phyloP scores from a whole-genome alignment of 2,888 invertebrate genomes.

The Melinaea menophilus region DNA sequence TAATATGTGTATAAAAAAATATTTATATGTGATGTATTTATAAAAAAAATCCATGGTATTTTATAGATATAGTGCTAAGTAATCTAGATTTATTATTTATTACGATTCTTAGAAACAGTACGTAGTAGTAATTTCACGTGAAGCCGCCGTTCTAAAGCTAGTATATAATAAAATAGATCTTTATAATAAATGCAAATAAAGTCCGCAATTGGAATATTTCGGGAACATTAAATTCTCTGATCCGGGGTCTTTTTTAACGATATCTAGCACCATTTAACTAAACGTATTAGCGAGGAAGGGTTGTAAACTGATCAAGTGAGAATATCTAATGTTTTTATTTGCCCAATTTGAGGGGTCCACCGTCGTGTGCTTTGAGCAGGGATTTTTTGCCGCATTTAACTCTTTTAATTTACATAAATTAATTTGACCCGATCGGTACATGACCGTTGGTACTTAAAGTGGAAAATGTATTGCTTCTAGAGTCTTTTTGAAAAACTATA shows the following conservation, averaged over 20 bases:
- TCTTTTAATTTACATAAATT: constrained; percentile 11
- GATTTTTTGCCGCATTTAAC: constrained; percentile 20
- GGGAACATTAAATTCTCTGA: constrained; percentile 42
- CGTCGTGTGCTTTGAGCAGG: constrained; percentile 28
- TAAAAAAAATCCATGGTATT: too few species aligned
- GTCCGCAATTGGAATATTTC: neutral
- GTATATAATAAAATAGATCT: neutral
- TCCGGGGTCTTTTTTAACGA: constrained; percentile 54
- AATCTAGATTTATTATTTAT: too few species aligned
- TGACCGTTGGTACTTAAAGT: too few species aligned
- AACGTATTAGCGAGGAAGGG: constrained; percentile 62
- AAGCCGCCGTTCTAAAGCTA: too few species aligned
- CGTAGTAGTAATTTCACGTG: too few species aligned
- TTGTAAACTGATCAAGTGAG: constrained; percentile 69
- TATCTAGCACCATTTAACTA: constrained; percentile 69
- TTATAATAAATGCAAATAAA: neutral
- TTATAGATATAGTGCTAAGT: too few species aligned
- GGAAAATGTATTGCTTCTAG: too few species aligned
- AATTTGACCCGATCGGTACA: neutral
- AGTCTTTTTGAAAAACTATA: too few species aligned
- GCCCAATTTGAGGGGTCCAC: constrained; percentile 39
- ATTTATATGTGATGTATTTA: too few species aligned
- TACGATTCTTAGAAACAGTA: too few species aligned
- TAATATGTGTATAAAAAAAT: too few species aligned
- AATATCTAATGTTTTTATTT: constrained; percentile 71